These are phyloP conservation scores for Cossypha niveicapilla DNA, from an alignment of 2,797 vertebrate genomes.

Conservation along the genomic window DNA sequence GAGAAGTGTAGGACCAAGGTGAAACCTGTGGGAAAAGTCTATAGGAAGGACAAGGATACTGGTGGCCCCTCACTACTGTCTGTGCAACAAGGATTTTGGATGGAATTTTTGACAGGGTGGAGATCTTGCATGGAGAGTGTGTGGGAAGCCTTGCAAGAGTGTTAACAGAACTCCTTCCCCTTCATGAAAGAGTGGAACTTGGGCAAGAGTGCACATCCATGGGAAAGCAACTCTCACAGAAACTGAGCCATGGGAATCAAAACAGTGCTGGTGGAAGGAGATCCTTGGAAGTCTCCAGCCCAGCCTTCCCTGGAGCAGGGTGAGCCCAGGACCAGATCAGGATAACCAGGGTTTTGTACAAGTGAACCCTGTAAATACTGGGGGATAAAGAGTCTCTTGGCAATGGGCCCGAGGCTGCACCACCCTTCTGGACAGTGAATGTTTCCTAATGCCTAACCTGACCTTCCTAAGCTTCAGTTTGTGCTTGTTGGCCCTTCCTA, in stretches of 20 bases:
- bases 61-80: neutral
- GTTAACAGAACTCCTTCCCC: neutral
- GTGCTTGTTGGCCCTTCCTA: neutral
- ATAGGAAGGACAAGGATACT: neutral
- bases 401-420: neutral
- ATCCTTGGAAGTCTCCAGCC: neutral
- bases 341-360: neutral
- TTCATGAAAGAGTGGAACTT: neutral
- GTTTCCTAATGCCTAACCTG: neutral
- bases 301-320: neutral
- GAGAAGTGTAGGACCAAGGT: neutral
- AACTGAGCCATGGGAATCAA: neutral
- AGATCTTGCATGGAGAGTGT: neutral
- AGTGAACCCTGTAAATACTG: neutral
- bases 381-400: neutral
- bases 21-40: neutral
- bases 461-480: neutral
- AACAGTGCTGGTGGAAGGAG: neutral
- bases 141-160: neutral
- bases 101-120: neutral
- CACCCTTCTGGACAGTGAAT: neutral
- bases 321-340: neutral
- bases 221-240: neutral
- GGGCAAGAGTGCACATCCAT: neutral
- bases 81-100: neutral